Evolutionary conservation across 2,888 invertebrate species (phyloP).

Genomic region (Rhabditophanes sp.): DNA sequence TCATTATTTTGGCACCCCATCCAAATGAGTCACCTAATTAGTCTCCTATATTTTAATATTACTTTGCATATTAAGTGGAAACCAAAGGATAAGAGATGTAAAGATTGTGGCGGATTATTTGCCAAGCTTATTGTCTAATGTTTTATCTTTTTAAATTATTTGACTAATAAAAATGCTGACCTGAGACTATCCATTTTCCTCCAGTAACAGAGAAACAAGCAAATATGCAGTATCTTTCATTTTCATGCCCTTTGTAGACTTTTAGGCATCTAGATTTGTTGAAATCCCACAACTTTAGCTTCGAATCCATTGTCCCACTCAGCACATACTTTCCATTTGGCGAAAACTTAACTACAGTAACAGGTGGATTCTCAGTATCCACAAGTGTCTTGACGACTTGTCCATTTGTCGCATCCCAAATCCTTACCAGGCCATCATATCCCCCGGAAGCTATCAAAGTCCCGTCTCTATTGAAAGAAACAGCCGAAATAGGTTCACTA

Average conservation of each 20-base stretch:
- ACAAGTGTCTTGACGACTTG: constrained; percentile 96
- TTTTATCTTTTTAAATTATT: too few relatives aligned
- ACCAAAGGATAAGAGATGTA: background rate
- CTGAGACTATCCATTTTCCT: constrained; percentile 76
- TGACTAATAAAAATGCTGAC: background rate
- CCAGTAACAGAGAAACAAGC: constrained; percentile 99
- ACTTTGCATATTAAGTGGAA: background rate
- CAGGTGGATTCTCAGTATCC: constrained; percentile 90
- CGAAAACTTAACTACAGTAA: constrained; percentile 97
- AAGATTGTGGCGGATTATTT: background rate
- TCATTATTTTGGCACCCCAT: too few relatives aligned
- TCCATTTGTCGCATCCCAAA: constrained; percentile 97
- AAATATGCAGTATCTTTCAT: constrained; percentile 98
- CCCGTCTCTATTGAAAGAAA: constrained; percentile 57
- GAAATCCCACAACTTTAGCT: constrained; percentile 96
- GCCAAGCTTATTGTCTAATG: too few relatives aligned
- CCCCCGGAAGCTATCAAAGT: constrained; percentile 93
- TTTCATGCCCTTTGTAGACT: constrained; percentile 91
- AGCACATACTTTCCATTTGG: constrained; percentile 98
- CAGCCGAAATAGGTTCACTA: constrained; percentile 97
- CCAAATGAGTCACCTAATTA: too few relatives aligned
- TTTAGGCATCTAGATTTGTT: constrained; percentile 94
- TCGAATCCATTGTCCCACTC: constrained; percentile 92
- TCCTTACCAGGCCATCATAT: constrained; percentile 93
- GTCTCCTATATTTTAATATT: background rate